phyloP scores from a whole-genome alignment of 2,888 invertebrate genomes.

The Diploptera punctata region DNA sequence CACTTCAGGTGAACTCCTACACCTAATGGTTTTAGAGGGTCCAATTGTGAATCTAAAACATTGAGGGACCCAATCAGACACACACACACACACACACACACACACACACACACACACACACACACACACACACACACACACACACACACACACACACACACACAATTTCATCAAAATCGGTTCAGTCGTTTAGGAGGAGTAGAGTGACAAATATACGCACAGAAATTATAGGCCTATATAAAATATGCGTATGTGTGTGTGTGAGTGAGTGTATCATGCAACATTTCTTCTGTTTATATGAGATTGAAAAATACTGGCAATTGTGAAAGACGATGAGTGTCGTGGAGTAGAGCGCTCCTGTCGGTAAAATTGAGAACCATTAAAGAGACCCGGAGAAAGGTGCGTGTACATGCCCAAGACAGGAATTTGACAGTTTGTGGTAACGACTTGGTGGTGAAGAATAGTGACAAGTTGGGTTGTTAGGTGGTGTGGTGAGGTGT shows the following conservation, averaged over 20 bases:
- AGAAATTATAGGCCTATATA: too few relatives aligned
- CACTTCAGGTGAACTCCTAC: too few relatives aligned
- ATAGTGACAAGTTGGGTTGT: conserved; percentile 10
- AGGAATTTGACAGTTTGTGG: conserved; percentile 32
- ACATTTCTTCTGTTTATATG: background rate
- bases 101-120: background rate
- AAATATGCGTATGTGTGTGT: background rate
- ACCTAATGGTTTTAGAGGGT: too few relatives aligned
- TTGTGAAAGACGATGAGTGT: too few relatives aligned
- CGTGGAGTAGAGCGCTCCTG: conserved; percentile 8
- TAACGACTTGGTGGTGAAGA: conserved; percentile 26
- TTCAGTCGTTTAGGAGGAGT: too few relatives aligned
- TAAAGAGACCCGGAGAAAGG: too few relatives aligned
- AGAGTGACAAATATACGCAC: too few relatives aligned
- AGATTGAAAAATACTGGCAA: background rate
- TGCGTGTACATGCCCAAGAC: conserved; percentile 1
- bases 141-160: too few relatives aligned
- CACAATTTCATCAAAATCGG: too few relatives aligned
- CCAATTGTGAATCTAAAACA: too few relatives aligned
- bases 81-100: background rate
- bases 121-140: background rate
- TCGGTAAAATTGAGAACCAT: conserved; percentile 6
- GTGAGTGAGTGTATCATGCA: background rate
- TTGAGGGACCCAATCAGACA: too few relatives aligned
- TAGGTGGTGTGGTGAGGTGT: conserved; percentile 10